phyloP scores from a whole-genome alignment of 2,797 vertebrate species.

The Sebastes oblongus region DNA sequence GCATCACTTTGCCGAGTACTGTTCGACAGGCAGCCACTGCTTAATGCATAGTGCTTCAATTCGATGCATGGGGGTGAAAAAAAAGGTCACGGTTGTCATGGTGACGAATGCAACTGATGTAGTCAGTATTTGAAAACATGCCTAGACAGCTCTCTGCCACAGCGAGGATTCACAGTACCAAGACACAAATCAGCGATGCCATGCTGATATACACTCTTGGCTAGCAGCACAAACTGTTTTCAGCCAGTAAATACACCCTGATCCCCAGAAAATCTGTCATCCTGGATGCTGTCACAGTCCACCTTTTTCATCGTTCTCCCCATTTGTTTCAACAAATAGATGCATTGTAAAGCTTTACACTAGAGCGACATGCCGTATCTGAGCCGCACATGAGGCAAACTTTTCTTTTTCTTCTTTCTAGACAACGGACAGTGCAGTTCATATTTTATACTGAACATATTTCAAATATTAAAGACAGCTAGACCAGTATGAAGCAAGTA shows the following conservation, averaged over 20 bases:
- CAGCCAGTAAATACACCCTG: constrained; percentile 51
- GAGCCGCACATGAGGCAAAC: background rate
- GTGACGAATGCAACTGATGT: constrained; percentile 30
- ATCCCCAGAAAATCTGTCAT: constrained; percentile 62
- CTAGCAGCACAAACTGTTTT: constrained; percentile 49
- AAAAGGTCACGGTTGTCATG: constrained; percentile 54
- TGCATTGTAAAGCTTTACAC: background rate
- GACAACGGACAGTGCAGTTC: background rate
- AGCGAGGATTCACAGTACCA: constrained; percentile 35
- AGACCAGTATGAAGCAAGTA: background rate
- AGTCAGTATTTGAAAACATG: constrained; percentile 34
- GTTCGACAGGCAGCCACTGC: constrained; percentile 4
- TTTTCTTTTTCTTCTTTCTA: background rate
- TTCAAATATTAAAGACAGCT: background rate
- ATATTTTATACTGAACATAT: background rate
- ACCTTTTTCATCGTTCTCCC: background rate
- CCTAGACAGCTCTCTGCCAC: constrained; percentile 30
- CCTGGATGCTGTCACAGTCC: constrained; percentile 19
- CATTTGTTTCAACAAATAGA: background rate
- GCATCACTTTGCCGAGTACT: background rate
- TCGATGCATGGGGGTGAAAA: background rate
- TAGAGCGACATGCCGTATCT: background rate
- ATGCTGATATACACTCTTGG: constrained; percentile 52
- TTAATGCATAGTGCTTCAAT: constrained; percentile 8
- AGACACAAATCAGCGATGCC: constrained; percentile 56